Evolutionary conservation across 2,797 vertebrate species (phyloP).

Genomic region (Gymnocypris eckloni): DNA sequence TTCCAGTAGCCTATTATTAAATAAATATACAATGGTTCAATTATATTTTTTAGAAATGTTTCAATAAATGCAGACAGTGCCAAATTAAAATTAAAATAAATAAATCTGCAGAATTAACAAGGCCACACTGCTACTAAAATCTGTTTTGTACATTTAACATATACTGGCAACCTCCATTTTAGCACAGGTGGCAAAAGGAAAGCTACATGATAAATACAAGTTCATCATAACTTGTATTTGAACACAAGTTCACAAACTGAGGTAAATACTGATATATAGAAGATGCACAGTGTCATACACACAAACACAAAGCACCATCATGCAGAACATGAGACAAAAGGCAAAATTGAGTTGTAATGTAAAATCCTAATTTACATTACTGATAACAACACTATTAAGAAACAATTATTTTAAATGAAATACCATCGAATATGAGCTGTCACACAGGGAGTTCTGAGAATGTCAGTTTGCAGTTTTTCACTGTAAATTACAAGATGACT

Average conservation of each 20-base stretch:
- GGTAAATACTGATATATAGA: background rate
- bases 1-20: background rate
- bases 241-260: background rate
- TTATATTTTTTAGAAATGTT: conserved; percentile 14
- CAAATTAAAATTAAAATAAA: background rate
- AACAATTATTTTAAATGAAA: background rate
- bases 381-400: too few species aligned
- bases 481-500: background rate
- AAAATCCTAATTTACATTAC: background rate
- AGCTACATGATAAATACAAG: background rate
- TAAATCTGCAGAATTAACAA: background rate
- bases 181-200: background rate
- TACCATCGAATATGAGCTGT: background rate
- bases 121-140: background rate
- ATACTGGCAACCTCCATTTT: background rate
- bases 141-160: background rate
- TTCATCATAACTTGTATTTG: background rate
- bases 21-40: conserved; percentile 40
- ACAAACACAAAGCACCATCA: background rate
- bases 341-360: background rate
- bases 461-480: background rate
- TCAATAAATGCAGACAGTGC: background rate
- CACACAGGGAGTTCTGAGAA: background rate
- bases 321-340: background rate
- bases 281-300: background rate